These are phyloP conservation scores for Carposina sasakii DNA, from an alignment of 1,140 invertebrate genomes.

Conservation along the genomic window DNA sequence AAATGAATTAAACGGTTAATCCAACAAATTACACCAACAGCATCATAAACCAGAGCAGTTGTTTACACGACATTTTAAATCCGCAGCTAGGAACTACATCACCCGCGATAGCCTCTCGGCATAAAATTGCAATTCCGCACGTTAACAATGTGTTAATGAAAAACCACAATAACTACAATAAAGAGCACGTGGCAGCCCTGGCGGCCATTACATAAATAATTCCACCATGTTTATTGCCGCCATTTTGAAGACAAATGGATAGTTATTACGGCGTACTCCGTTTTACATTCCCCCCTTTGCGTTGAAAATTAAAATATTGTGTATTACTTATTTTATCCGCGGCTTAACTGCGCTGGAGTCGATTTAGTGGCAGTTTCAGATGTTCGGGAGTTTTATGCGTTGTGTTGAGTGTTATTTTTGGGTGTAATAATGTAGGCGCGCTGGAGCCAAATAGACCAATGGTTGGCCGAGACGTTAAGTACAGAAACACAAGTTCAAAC, in stretches of 20 bases:
- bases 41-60: too few relatives aligned
- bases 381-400: background rate
- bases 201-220: slow-evolving; percentile 71
- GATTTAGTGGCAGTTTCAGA: slow-evolving; percentile 48
- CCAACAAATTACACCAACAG: too few relatives aligned
- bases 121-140: background rate
- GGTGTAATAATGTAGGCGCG: too few relatives aligned
- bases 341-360: slow-evolving; percentile 60
- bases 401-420: background rate
- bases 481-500: too few relatives aligned
- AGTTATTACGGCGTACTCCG: slow-evolving; percentile 67
- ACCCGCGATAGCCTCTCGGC: too few relatives aligned
- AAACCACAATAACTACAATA: slow-evolving; percentile 63
- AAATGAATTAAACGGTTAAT: too few relatives aligned
- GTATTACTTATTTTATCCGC: slow-evolving; percentile 60
- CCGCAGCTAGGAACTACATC: too few relatives aligned
- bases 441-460: too few relatives aligned
- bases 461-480: too few relatives aligned
- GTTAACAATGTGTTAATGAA: slow-evolving; percentile 48
- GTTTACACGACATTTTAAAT: too few relatives aligned
- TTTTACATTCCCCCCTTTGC: slow-evolving; percentile 63
- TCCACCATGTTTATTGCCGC: slow-evolving; percentile 68
- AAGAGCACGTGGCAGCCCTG: slow-evolving; percentile 64
- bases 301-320: slow-evolving; percentile 71
- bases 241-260: slow-evolving; percentile 72